Percentiles rank a stretch among this genome's conserved stretches.
These are phyloP conservation scores for Drosophila silvestris DNA, from an alignment of 2,888 invertebrate species.

Conservation along the genomic window DNA sequence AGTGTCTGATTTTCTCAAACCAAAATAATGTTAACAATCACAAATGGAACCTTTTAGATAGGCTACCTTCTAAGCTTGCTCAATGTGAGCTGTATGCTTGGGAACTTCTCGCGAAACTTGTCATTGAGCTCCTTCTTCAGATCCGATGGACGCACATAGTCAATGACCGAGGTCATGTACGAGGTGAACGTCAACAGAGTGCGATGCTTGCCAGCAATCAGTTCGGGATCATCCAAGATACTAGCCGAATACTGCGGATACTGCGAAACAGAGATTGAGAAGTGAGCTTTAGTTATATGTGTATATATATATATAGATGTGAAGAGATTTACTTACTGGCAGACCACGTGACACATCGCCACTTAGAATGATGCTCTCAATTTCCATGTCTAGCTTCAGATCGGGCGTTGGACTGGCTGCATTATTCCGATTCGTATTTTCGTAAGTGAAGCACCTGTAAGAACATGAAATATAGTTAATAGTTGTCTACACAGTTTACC, in stretches of 20 bases:
- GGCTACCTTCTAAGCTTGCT: constrained; percentile 96
- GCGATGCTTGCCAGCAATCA: constrained; percentile 95
- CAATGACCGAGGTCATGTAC: constrained; percentile 97
- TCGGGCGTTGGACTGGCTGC: constrained; percentile 84
- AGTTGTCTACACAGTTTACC: not conserved
- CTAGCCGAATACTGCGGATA: constrained; percentile 91
- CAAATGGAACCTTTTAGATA: not conserved
- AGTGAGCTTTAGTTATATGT: not conserved
- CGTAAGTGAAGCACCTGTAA: constrained; percentile 84
- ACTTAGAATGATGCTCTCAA: constrained; percentile 74
- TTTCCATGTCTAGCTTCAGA: constrained; percentile 82
- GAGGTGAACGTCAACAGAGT: constrained; percentile 95
- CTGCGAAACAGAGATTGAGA: constrained; percentile 26
- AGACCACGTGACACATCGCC: constrained; percentile 67
- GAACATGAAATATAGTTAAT: constrained; percentile 13
- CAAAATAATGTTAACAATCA: not conserved
- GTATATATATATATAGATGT: not conserved
- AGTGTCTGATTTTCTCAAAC: not conserved
- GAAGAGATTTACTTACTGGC: constrained; percentile 61
- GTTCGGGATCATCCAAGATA: constrained; percentile 96
- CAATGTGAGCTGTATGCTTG: constrained; percentile 96
- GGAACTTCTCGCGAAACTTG: constrained; percentile 97
- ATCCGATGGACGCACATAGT: constrained; percentile 97
- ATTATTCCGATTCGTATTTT: constrained; percentile 83
- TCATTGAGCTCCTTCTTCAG: constrained; percentile 98